Conservation (phyloP, 2,113 vertebrate species). For the Amphiprion ocellaris region DNA sequence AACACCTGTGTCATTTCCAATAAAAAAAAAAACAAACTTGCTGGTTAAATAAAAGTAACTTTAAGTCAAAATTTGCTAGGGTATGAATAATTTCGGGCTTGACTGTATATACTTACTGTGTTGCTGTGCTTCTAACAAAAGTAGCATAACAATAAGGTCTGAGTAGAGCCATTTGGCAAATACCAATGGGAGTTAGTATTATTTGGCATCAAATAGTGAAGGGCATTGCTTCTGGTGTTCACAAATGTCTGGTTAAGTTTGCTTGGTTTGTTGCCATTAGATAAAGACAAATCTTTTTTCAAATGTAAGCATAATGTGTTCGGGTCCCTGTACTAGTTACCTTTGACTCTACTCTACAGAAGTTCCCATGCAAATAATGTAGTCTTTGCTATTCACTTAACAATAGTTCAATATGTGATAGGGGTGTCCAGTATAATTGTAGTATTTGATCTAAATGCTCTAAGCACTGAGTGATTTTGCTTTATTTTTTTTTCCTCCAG, state of each 20-base stretch:
- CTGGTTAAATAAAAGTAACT: no score
- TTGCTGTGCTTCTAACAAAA: background rate
- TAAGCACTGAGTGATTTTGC: background rate
- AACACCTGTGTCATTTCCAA: no score
- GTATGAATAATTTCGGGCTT: no score
- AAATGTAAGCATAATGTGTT: background rate
- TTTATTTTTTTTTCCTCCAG: background rate
- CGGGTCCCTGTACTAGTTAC: slow-evolving; percentile 6
- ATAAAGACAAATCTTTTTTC: background rate
- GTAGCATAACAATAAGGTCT: background rate
- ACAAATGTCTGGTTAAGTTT: background rate
- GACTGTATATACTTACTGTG: background rate
- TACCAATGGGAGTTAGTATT: background rate
- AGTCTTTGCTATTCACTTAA: background rate
- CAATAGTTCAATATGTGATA: background rate
- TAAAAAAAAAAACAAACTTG: no score
- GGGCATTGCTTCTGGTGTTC: background rate
- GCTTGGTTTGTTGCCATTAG: background rate
- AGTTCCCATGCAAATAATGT: background rate
- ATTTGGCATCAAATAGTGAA: background rate
- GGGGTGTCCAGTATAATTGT: background rate
- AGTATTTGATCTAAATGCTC: slow-evolving; percentile 11
- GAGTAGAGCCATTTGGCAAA: background rate
- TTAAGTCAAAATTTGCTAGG: no score
- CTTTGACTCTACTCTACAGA: background rate